phyloP scores from a whole-genome alignment of 2,888 invertebrate genomes.

The Macaria liturata region DNA sequence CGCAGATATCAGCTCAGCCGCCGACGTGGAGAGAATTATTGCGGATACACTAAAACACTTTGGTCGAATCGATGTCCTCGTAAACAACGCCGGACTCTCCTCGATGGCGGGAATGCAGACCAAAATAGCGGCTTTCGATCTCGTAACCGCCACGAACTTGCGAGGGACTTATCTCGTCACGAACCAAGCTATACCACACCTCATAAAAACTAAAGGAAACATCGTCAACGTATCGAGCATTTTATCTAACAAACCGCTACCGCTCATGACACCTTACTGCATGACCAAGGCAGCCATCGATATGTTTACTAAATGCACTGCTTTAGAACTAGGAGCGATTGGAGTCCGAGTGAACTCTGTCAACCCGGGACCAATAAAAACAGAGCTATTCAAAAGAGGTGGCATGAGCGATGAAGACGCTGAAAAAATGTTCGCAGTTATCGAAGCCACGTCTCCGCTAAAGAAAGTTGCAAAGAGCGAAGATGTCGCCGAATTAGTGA shows the following conservation, averaged over 20 bases:
- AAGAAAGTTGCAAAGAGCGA: conserved; percentile 51
- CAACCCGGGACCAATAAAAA: conserved; percentile 65
- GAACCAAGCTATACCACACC: conserved; percentile 50
- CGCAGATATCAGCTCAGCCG: conserved; percentile 60
- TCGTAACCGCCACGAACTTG: conserved; percentile 59
- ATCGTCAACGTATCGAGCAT: conserved; percentile 66
- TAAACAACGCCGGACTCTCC: conserved; percentile 67
- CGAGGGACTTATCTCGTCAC: conserved; percentile 62
- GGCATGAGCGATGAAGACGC: conserved; percentile 53
- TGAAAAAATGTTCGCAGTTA: conserved; percentile 46
- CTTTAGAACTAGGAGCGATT: conserved; percentile 55
- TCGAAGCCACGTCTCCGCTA: conserved; percentile 50
- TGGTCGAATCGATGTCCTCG: conserved; percentile 57
- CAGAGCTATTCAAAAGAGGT: conserved; percentile 55
- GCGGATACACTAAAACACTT: conserved; percentile 51
- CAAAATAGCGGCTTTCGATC: conserved; percentile 53
- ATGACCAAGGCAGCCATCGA: conserved; percentile 71
- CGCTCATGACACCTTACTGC: conserved; percentile 58
- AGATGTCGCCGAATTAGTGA: conserved; percentile 61
- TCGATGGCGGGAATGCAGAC: conserved; percentile 42
- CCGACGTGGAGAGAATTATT: conserved; percentile 54
- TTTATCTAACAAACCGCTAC: conserved; percentile 50
- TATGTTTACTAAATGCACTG: conserved; percentile 65
- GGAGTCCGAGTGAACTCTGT: conserved; percentile 68
- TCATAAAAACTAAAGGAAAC: conserved; percentile 59